These are phyloP conservation scores for Leucoraja erinaceus DNA, from an alignment of 2,113 vertebrate genomes.

Conservation along the genomic window DNA sequence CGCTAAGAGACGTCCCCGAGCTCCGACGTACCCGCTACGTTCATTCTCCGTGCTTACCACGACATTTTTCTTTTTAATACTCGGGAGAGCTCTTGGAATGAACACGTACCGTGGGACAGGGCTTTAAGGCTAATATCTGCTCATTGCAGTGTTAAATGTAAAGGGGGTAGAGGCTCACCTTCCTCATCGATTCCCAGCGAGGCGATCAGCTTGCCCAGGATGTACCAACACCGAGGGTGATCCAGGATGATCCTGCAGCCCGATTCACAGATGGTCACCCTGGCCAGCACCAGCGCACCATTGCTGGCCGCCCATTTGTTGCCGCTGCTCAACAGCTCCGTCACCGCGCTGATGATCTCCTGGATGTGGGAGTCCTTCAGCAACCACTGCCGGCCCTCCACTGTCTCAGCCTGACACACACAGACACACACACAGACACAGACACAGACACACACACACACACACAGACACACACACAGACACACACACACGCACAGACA, in stretches of 20 bases:
- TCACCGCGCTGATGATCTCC: conserved; percentile 43
- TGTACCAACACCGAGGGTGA: conserved; percentile 41
- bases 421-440: no score
- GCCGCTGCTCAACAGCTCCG: conserved; percentile 42
- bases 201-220: conserved; percentile 40
- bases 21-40: no score
- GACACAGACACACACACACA: no score
- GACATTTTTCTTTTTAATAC: no score
- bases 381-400: conserved; percentile 44
- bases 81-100: no score
- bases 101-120: no score
- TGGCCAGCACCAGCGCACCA: conserved; percentile 47
- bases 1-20: no score
- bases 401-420: conserved; percentile 45
- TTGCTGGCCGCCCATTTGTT: conserved; percentile 45
- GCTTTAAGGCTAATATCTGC: no score
- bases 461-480: no score
- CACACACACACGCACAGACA: no score
- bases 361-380: conserved; percentile 41
- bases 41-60: no score
- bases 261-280: conserved; percentile 44
- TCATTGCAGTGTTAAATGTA: no score
- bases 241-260: conserved; percentile 44
- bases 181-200: conserved; percentile 45
- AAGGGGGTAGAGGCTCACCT: conserved; percentile 41